Percentiles rank a stretch among this genome's conserved stretches.
phyloP scores from a whole-genome alignment of 2,797 vertebrate species.

The Danio aesculapii region DNA sequence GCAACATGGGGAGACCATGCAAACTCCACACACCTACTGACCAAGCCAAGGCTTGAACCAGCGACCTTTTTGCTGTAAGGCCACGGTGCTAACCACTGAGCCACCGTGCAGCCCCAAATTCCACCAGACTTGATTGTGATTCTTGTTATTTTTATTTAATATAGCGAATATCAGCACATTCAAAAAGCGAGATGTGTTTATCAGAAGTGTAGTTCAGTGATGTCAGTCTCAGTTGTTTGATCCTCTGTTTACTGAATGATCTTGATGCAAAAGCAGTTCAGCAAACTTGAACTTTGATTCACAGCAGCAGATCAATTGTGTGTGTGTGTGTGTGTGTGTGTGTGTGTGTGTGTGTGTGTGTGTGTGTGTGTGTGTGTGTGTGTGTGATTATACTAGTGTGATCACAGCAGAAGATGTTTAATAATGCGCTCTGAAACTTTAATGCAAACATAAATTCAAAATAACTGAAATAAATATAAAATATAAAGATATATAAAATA shows the following conservation, averaged over 20 bases:
- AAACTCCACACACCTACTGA: too few relatives aligned
- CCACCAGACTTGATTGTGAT: not conserved
- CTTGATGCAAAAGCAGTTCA: not conserved
- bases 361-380: not conserved
- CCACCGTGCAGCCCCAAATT: too few relatives aligned
- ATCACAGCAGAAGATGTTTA: too few relatives aligned
- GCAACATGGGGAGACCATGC: too few relatives aligned
- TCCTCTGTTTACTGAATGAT: not conserved
- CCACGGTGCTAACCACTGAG: too few relatives aligned
- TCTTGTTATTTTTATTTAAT: not conserved
- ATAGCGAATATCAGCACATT: not conserved
- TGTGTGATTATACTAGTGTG: not conserved
- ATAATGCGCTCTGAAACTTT: too few relatives aligned
- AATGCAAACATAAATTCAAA: too few relatives aligned
- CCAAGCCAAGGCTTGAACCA: too few relatives aligned
- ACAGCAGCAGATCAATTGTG: not conserved
- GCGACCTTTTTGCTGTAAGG: too few relatives aligned
- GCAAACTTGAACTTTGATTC: conserved; percentile 7
- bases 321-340: not conserved
- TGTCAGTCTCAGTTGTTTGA: not conserved
- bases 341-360: not conserved
- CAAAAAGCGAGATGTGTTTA: not conserved
- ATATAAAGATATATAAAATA: too few relatives aligned
- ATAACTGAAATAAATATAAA: too few relatives aligned
- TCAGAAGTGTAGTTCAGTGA: not conserved